These are phyloP conservation scores for Nixonia krombeini DNA, from an alignment of 1,140 invertebrate genomes.

Conservation along the genomic window DNA sequence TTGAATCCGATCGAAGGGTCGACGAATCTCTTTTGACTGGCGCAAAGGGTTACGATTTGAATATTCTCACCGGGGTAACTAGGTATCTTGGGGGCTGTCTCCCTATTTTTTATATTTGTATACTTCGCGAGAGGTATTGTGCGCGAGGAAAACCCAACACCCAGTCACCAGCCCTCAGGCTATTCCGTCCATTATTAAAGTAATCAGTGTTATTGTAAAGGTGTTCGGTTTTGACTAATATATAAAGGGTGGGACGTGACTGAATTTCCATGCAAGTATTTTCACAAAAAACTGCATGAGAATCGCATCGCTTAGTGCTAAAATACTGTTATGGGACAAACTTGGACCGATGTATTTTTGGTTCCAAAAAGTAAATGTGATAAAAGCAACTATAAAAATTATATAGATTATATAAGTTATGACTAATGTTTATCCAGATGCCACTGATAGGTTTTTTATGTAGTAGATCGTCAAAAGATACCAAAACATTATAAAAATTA, in stretches of 20 bases:
- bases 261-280: slow-evolving; percentile 30
- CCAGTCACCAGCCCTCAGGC: slow-evolving; percentile 63
- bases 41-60: slow-evolving; percentile 70
- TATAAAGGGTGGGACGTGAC: slow-evolving; percentile 46
- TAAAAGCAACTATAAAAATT: background rate
- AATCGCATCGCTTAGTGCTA: background rate
- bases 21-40: slow-evolving; percentile 64
- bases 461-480: too few relatives aligned
- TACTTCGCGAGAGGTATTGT: slow-evolving; percentile 66
- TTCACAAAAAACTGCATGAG: background rate
- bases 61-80: slow-evolving; percentile 71
- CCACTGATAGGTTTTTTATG: too few relatives aligned
- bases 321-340: background rate
- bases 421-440: too few relatives aligned
- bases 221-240: slow-evolving; percentile 67
- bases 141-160: slow-evolving; percentile 65
- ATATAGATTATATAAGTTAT: background rate
- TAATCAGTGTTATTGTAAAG: slow-evolving; percentile 69
- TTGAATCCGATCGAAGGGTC: slow-evolving; percentile 72
- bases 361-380: background rate
- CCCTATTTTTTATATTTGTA: slow-evolving; percentile 66
- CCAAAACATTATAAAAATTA: too few relatives aligned
- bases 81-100: slow-evolving; percentile 58
- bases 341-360: background rate
- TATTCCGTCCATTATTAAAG: slow-evolving; percentile 68